Evolutionary conservation across 2,888 invertebrate species (phyloP).

Genomic region (Strigamia crassipes): DNA sequence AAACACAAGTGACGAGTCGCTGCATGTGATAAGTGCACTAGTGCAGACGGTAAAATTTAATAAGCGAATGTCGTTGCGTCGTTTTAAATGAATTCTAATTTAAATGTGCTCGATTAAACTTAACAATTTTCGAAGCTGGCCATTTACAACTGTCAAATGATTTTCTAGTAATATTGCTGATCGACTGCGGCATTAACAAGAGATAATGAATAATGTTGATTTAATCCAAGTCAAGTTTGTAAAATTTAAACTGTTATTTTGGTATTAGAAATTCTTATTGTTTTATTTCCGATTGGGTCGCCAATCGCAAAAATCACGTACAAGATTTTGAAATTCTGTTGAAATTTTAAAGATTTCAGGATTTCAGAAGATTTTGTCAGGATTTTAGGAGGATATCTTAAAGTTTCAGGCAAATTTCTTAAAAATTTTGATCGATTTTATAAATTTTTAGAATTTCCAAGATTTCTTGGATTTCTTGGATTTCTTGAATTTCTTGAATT

Average conservation of each 20-base stretch:
- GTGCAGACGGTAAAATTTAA: neutral
- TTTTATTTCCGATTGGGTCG: too few species aligned
- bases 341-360: too few species aligned
- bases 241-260: neutral
- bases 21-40: neutral
- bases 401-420: too few species aligned
- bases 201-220: neutral
- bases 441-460: too few species aligned
- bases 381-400: too few species aligned
- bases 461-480: too few species aligned
- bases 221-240: neutral
- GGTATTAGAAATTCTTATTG: too few species aligned
- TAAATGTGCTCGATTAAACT: slow-evolving; percentile 3
- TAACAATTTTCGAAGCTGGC: neutral
- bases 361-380: too few species aligned
- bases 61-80: neutral
- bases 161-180: neutral
- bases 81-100: neutral
- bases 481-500: too few species aligned
- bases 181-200: neutral
- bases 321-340: too few species aligned
- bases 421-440: too few species aligned
- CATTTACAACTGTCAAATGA: slow-evolving; percentile 4
- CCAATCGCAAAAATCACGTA: too few species aligned
- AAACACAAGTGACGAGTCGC: neutral